A percentile compares a stretch with the other conserved stretches of the same genome.
phyloP scores from a whole-genome alignment of 2,113 vertebrate species.

The Pipra filicauda region DNA sequence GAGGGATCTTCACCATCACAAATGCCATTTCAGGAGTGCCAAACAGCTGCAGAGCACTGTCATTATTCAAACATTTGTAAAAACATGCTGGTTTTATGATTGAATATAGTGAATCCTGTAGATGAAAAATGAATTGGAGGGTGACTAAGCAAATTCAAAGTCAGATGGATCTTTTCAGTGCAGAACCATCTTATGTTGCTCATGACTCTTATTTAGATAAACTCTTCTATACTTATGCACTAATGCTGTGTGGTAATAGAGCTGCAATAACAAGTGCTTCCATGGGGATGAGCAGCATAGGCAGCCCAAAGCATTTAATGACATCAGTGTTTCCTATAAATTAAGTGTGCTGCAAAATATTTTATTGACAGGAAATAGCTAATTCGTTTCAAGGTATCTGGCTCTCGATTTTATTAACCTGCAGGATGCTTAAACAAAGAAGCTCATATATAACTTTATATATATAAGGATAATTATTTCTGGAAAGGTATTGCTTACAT shows the following conservation, averaged over 20 bases:
- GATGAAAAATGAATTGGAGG: constrained; percentile 8
- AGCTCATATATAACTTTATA: background rate
- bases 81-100: background rate
- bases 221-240: background rate
- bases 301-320: constrained; percentile 9
- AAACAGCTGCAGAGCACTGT: background rate
- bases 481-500: background rate
- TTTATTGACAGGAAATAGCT: constrained; percentile 57
- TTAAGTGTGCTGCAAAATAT: constrained; percentile 11
- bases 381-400: constrained; percentile 26
- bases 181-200: background rate
- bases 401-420: constrained; percentile 47
- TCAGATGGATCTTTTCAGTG: background rate
- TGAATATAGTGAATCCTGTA: background rate
- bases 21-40: background rate
- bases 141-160: constrained; percentile 17
- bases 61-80: background rate
- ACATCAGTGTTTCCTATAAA: constrained; percentile 36
- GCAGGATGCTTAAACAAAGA: constrained; percentile 11
- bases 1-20: background rate
- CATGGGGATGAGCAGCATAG: background rate
- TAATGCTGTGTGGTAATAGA: background rate
- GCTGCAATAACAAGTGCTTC: background rate
- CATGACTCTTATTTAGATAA: background rate
- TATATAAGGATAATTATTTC: constrained; percentile 21